phyloP scores from a whole-genome alignment of 2,888 invertebrate genomes.

The Chymomyza caudatula region DNA sequence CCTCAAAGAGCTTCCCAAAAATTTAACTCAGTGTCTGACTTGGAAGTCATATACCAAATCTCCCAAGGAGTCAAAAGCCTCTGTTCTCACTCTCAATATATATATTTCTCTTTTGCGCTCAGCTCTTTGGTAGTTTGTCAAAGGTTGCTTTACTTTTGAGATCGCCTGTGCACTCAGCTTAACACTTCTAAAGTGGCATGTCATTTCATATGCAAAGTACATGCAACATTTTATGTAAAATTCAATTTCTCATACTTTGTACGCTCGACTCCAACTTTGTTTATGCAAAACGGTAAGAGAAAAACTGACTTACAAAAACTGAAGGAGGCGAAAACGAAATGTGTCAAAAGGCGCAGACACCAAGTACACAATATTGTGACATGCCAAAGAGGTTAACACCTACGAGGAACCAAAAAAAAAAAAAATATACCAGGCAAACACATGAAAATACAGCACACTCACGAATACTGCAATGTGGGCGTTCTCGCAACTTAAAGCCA shows the following conservation, averaged over 20 bases:
- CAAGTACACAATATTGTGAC: conserved; percentile 30
- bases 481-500: background rate
- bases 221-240: conserved; percentile 36
- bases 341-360: background rate
- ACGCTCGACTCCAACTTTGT: conserved; percentile 9
- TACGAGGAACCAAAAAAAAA: conserved; percentile 1
- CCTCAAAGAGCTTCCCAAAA: too few relatives aligned
- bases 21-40: too few relatives aligned
- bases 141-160: background rate
- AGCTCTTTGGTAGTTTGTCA: background rate
- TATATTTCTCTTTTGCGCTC: background rate
- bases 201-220: conserved; percentile 36
- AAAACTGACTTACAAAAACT: conserved; percentile 23
- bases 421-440: conserved; percentile 13
- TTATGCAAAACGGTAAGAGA: conserved; percentile 55
- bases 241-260: conserved; percentile 33
- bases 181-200: background rate
- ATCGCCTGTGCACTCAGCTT: background rate
- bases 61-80: background rate
- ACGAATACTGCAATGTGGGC: background rate
- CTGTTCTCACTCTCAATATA: too few relatives aligned
- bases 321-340: background rate
- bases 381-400: conserved; percentile 57
- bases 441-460: background rate
- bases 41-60: background rate